Base-by-base conservation (phyloP, 2,113 vertebrate genomes). In the Beaufortia kweichowensis region DNA sequence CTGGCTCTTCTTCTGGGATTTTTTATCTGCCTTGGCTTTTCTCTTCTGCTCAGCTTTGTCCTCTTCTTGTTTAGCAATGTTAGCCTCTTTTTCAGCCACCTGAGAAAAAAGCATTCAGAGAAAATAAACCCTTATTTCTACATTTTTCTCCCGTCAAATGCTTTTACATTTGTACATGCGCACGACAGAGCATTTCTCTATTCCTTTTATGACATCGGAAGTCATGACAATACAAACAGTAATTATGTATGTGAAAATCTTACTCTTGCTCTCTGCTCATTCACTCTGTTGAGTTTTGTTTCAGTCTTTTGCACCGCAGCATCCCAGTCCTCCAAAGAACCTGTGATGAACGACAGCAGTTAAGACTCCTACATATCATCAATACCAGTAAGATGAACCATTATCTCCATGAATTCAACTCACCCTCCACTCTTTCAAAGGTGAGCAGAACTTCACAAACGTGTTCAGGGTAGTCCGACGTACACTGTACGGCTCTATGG, bases 361-460 rank as follows among this genome's bases (percentile, higher is more conserved):
- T 28, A 26, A 41, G 24, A 3, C 23, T 9, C 31, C 41, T 26
- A 2, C 43, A 67, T 50, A 7, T 19, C 53, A 24, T 12, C 9
- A 57, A 24, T 26, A 24, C 41, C 0, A n/a, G 33, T 17, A 26
- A 2, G 24, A 4, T 65, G 8, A 17, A 3, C 29, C 1, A 8
- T n/a, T 14, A 15, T 35, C 29, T n/a, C 4, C 17, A 19, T 14
- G 39, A 28, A 23, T 19, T 26, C n/a, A 31, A 72, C 90, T 85
- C 72, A 97, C 97, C 97, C 91, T 99, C 97, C 28, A 95, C 94
- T 77, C 96, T 93, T 88, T 98, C 97, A n/a, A 98, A 94, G 0
- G 90, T 93, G 69, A 98, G 94, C 88, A 99, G 84, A 84, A 98
- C 96, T 70, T 98, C 97, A 3, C 96, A 97, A 80, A 98, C 96